Evolutionary conservation across 2,797 vertebrate species (phyloP), one percentile per base, ranked within the genome.

Genomic region (Ctenosaura bakeri): DNA sequence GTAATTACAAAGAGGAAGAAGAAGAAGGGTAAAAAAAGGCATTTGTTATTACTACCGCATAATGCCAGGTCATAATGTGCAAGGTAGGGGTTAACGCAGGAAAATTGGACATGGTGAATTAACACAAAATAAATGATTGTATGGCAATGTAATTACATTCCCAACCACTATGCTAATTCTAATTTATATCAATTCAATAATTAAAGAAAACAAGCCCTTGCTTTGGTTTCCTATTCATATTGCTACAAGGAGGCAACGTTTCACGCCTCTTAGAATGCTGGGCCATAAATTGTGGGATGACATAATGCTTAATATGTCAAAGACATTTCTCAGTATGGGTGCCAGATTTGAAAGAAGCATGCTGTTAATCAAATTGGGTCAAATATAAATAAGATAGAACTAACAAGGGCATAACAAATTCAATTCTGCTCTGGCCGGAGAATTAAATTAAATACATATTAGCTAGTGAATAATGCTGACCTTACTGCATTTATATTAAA

Each of bases 131-230:
- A 95, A 97, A 96, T 96, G 94, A 96, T 94, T 95, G 69, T 83
- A 93, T 94, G 92, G 90, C 94, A 94, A 87, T 94, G 86, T 96
- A 95, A 96, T 97, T 97, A 96, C 91, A 95, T 96, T 95, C 88
- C 77, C 90, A 93, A 94, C 76, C 86, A 94, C 90, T 96, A 95
- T 94, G 94, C 94, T 97, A 96, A 97, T 97, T 97, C 94, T 95
- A 92, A 94, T 96, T 95, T 97, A 96, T 96, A 96, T 94, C 90
- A 96, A 96, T 95, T 94, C 94, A 96, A 96, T 96, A 96, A 97
- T 96, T 97, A 97, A 97, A 94, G 93, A 95, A 96, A 95, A 92
- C 93, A 96, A 94, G 87, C 35, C 93, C 52, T 93, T 96, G 92
- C n/a, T 95, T 94, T 89, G 86, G 86, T 95, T 95, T 95, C 59